Base-by-base conservation (phyloP, 2,797 vertebrate genomes). In the Alexandromys oeconomus region DNA sequence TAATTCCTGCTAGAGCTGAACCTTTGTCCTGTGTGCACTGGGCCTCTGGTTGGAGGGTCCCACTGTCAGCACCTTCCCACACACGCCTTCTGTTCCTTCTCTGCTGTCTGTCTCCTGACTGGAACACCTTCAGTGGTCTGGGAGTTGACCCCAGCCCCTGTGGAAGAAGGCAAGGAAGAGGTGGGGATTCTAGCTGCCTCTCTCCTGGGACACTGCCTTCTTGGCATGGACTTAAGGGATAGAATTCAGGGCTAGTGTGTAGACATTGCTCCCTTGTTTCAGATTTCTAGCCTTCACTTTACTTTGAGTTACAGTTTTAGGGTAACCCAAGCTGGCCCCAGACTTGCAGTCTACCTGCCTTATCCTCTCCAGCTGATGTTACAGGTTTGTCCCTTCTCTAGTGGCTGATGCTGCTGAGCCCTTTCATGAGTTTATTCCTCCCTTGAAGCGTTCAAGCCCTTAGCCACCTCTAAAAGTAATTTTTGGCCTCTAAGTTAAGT, bases 241-340 rank as follows among this genome's bases (percentile, higher is more conserved):
- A 65, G 48, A 31, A 31, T 15, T 63, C 54, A 43, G 59, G 6
- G 7, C 81, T 73, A 13, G 34, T 87, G 69, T 71, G 71, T 69
- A 76, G 29, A 94, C 46, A 87, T 19, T 69, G 95, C 93, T 97
- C 94, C 87, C 96, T 96, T 77, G 34, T 89, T 73, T 23, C 57
- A 27, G 15, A 63, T 77, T 67, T 90, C 48, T 92, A 78, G 48
- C 73, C 79, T 79, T 84, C 61, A 59, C 51, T 59, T 57, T 67
- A 23, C 13, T 54, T 54, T 40, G 11, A 90, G 11, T 27, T 54
- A 25, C 57, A 29, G 25, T n/a, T 34, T 34, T 46, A 46, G 19
- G 5, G 61, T 46, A 87, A 19, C 8, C 27, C 6, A 76, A 31
- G 71, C 71, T 76, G 29, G 87, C 27, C 37, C 21, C n/a, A 27